These are phyloP conservation scores for Hirudinaria manillensis DNA, from an alignment of 2,888 invertebrate species.

Conservation along the genomic window DNA sequence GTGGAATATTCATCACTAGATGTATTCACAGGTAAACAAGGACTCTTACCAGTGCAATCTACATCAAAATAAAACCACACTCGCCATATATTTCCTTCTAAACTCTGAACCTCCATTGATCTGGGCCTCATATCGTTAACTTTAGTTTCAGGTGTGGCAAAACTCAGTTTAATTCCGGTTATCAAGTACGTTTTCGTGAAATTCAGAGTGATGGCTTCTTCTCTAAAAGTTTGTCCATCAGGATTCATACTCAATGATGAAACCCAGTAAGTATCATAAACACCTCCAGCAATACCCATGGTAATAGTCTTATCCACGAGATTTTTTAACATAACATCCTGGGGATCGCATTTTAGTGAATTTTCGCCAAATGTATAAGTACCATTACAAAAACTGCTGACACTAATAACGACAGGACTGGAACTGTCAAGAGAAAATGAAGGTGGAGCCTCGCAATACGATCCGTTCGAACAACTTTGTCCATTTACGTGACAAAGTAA, in stretches of 20 bases:
- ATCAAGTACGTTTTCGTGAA: constrained; percentile 12
- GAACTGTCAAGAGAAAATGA: neutral
- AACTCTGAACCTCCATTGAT: constrained; percentile 28
- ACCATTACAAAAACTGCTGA: constrained; percentile 15
- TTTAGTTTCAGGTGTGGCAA: neutral
- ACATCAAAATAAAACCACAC: constrained; percentile 23
- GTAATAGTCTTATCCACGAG: neutral
- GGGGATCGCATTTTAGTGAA: neutral
- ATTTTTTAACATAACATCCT: neutral
- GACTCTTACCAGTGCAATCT: constrained; percentile 7
- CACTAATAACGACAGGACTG: neutral
- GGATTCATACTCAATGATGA: neutral
- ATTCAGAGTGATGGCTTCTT: constrained; percentile 3
- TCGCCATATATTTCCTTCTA: neutral
- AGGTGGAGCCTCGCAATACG: neutral
- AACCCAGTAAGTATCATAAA: constrained; percentile 16
- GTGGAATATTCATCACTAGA: neutral
- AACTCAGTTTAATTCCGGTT: neutral
- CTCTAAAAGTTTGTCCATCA: neutral
- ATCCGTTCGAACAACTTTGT: neutral
- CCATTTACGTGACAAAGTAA: neutral
- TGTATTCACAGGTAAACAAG: neutral
- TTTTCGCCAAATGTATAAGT: neutral
- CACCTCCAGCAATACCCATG: neutral
- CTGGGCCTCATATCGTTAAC: constrained; percentile 28